phyloP scores from a whole-genome alignment of 1,140 invertebrate species.

The Agrypnia vestita region DNA sequence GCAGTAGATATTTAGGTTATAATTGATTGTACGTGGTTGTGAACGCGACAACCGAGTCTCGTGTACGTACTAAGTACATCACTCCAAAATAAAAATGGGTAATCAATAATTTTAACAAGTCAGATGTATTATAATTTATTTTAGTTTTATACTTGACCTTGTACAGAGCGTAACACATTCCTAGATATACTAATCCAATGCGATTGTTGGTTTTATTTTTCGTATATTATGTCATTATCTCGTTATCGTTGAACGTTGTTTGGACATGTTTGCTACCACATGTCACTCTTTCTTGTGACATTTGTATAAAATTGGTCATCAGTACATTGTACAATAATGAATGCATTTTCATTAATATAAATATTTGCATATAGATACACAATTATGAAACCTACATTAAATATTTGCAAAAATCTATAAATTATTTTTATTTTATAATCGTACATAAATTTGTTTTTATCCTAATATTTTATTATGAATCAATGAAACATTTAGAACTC shows the following conservation, averaged over 20 bases:
- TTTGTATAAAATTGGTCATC: constrained; percentile 59
- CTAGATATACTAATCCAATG: constrained; percentile 51
- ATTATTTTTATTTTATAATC: constrained; percentile 34
- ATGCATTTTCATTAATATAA: constrained; percentile 74
- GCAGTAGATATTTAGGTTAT: constrained; percentile 46
- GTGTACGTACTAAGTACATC: constrained; percentile 56
- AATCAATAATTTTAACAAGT: constrained; percentile 47
- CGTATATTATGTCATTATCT: constrained; percentile 51
- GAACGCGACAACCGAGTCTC: constrained; percentile 44
- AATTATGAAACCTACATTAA: constrained; percentile 73
- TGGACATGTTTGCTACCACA: constrained; percentile 51
- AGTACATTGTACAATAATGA: constrained; percentile 72
- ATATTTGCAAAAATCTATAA: constrained; percentile 74
- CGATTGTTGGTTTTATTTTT: constrained; percentile 50
- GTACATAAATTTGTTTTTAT: too few relatives aligned
- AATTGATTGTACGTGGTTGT: constrained; percentile 51
- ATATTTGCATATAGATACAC: constrained; percentile 73
- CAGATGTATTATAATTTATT: constrained; percentile 52
- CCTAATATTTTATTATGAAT: too few relatives aligned
- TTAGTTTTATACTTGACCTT: constrained; percentile 54
- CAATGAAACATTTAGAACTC: too few relatives aligned
- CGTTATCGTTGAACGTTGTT: constrained; percentile 61
- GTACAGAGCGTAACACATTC: constrained; percentile 57
- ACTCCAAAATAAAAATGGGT: constrained; percentile 41
- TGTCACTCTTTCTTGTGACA: constrained; percentile 57